These are phyloP conservation scores for Acropora tenuis DNA, from an alignment of 64 coral and sea anemone genomes.

Conservation along the genomic window DNA sequence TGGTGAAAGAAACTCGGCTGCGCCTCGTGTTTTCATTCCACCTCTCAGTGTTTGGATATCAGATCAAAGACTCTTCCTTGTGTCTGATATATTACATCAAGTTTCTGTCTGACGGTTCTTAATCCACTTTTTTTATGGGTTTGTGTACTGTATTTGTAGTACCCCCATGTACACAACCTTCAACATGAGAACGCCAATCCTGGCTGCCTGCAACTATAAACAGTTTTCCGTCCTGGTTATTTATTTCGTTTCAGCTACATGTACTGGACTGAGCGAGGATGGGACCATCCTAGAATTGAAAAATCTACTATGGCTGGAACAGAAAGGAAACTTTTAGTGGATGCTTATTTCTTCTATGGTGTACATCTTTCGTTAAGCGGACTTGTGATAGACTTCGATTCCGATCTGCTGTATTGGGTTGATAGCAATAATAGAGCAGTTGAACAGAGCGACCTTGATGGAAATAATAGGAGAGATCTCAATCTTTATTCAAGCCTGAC, in stretches of 20 bases:
- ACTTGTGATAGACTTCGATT: slow-evolving; percentile 49
- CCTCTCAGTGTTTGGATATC: no score
- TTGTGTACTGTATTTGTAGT: no score
- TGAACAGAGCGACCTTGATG: slow-evolving; percentile 41
- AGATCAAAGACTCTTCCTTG: no score
- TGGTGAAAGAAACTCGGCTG: no score
- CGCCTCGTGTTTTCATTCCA: no score
- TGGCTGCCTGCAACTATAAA: no score
- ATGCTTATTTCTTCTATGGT: not conserved
- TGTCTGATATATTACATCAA: no score
- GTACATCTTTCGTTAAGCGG: slow-evolving; percentile 13
- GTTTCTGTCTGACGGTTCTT: no score
- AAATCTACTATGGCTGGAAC: slow-evolving; percentile 44
- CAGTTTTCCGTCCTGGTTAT: not conserved
- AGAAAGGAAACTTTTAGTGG: slow-evolving; percentile 6
- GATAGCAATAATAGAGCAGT: slow-evolving; percentile 7
- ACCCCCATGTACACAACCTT: no score
- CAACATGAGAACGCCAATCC: no score
- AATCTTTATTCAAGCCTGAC: not conserved
- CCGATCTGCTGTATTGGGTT: slow-evolving; percentile 47
- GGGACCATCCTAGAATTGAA: slow-evolving; percentile 35
- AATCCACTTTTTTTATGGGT: no score
- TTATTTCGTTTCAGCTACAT: slow-evolving; percentile 27
- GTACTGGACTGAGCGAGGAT: slow-evolving; percentile 47
- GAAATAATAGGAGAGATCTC: not conserved